Evolutionary conservation across 2,888 invertebrate genomes (phyloP), one percentile per base, ranked within the genome.

Genomic region (Drosophila dives): DNA sequence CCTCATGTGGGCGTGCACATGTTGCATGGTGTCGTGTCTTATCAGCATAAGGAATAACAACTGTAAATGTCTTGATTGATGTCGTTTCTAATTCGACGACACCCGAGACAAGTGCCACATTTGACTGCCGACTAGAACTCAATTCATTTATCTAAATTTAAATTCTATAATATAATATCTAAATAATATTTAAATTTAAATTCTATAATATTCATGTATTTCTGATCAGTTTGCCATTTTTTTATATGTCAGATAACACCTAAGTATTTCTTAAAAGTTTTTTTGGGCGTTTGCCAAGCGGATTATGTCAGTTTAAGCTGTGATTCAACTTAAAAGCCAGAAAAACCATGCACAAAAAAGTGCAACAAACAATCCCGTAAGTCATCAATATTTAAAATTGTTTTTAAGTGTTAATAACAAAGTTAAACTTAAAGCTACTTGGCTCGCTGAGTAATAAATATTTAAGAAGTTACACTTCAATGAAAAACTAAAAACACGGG

Each of bases 21-120:
- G 54, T n/a, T 45, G 45, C 53, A 64, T 76, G 76, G 73, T 77
- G 77, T 68, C 73, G 59, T 29, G 38, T 59, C 64, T 72, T 76
- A 72, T 76, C 64, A 64, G 32, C 15, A n/a, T 40, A 23, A 12
- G 50, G 10, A 38, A 54, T 34, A 54, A 56, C 42, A 72, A 50
- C 40, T 64, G 63, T 33, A 53, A 64, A 48, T 26, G 38, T 49
- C 62, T 64, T 72, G 77, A 76, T 76, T 76, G 76, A 72, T 64
- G 60, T 72, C 36, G 38, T 49, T 67, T 67, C 64, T 50, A 71
- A 61, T 55, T 71, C 50, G 40, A 51, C 45, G 50, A 20, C 45
- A 62, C n/a, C 20, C 58, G 55, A 45, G 66, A 45, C 66, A 72
- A 60, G 42, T 50, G 36, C 33, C 32, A 45, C n/a, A 40, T 11